phyloP scores from a whole-genome alignment of 1,140 invertebrate species.

The Leptoteleia sp. region DNA sequence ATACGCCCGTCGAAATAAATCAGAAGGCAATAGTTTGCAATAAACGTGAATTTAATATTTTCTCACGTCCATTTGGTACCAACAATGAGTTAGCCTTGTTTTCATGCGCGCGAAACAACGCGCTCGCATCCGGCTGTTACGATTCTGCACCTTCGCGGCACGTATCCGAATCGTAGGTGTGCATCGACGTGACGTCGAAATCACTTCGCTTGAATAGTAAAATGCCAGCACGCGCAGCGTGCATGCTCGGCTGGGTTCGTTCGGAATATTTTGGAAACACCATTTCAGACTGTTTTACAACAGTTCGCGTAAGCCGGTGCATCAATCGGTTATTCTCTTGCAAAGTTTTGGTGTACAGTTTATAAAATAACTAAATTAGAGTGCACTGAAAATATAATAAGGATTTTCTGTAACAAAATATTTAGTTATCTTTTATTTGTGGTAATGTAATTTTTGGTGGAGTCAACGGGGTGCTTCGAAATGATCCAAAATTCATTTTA shows the following conservation, averaged over 20 bases:
- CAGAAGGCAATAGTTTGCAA: not conserved
- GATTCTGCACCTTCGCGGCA: conserved; percentile 48
- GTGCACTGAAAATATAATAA: too few relatives aligned
- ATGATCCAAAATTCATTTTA: too few relatives aligned
- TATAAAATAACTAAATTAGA: too few relatives aligned
- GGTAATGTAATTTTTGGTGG: too few relatives aligned
- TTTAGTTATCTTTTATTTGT: too few relatives aligned
- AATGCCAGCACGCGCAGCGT: conserved; percentile 55
- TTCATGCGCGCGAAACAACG: conserved; percentile 28
- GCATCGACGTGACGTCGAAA: conserved; percentile 65
- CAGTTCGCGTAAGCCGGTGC: too few relatives aligned
- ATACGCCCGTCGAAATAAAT: not conserved
- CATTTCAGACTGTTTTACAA: conserved; percentile 2
- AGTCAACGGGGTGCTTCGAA: too few relatives aligned
- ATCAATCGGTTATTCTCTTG: too few relatives aligned
- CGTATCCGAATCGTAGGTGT: conserved; percentile 52
- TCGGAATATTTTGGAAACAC: conserved; percentile 18
- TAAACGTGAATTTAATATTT: conserved; percentile 18
- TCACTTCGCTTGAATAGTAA: conserved; percentile 46
- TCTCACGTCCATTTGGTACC: conserved; percentile 30
- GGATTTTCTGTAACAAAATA: too few relatives aligned
- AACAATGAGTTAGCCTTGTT: conserved; percentile 28
- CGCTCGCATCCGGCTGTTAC: conserved; percentile 61
- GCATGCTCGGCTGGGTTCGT: conserved; percentile 17
- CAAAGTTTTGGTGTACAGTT: too few relatives aligned